Evolutionary conservation across 1,140 invertebrate species (phyloP), one percentile per base, ranked within the genome.

Genomic region (Carposina sasakii): DNA sequence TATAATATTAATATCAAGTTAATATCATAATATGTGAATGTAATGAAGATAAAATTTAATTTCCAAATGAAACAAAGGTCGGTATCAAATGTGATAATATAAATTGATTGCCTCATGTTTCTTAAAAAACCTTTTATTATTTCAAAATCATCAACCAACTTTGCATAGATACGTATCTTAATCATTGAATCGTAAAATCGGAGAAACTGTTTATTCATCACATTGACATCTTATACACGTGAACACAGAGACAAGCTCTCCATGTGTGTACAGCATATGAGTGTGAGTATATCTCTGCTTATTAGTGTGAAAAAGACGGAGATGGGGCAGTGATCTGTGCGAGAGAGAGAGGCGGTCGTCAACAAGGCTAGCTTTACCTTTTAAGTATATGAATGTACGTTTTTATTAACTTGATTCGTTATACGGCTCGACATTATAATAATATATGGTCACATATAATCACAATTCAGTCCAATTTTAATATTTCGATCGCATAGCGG

Each of bases 141-240:
- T 77, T 82, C 68, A 64, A 77, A 81, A 77, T 71, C 58, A 79
- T 76, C 74, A 77, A 67, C 60, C 57, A 74, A 76, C 72, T 78
- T 73, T 72, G 71, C 76, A 81, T 75, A 81, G 70, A 78, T 78
- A 74, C 53, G 47, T 73, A 78, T 79, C 71, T 72, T 73, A 69
- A 77, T 75, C 76, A 77, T 83, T 79, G 73, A 77, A 66, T 75
- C 76, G 74, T 79, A 79, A 83, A 83, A 81, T 81, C 71, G 70
- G 65, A 77, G 76, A 83, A 79, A 81, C 79, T 77, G 71, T 81
- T 77, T 77, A 83, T 82, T 81, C 76, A 76, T 76, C 73, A 73
- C 71, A 76, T 76, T 73, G 76, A 79, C 70, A 76, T 64, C 54
- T 52, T 59, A 47, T 57, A 49, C 31, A 58, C 52, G 53, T 58